Conservation (phyloP, 2,888 invertebrate species). For the Thalpophila matura region DNA sequence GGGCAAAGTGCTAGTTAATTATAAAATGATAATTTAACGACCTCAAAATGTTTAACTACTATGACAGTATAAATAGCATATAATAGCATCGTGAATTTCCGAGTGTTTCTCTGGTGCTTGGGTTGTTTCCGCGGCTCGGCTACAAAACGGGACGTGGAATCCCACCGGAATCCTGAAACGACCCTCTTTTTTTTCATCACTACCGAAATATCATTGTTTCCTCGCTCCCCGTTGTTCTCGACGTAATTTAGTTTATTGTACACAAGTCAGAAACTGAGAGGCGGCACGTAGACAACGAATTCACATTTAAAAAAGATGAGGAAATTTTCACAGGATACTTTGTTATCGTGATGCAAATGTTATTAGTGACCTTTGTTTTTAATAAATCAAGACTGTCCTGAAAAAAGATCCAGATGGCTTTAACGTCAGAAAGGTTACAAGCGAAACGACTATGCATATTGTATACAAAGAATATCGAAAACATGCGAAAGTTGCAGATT, state of each 20-base stretch:
- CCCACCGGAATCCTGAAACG: conserved; percentile 83
- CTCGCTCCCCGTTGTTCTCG: conserved; percentile 78
- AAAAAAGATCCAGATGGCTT: conserved; percentile 17
- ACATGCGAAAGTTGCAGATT: conserved; percentile 6
- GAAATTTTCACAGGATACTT: conserved; percentile 72
- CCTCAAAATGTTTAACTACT: conserved; percentile 59
- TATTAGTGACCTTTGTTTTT: conserved; percentile 37
- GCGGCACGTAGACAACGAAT: conserved; percentile 68
- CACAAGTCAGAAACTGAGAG: conserved; percentile 78
- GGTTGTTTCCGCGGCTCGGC: conserved; percentile 63
- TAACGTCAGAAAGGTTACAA: not conserved
- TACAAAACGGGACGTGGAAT: conserved; percentile 80
- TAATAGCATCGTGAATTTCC: conserved; percentile 74
- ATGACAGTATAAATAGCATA: conserved; percentile 75
- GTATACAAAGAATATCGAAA: conserved; percentile 3
- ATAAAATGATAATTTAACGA: conserved; percentile 27
- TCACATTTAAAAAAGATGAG: conserved; percentile 72
- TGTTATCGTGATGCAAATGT: conserved; percentile 63
- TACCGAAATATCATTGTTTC: conserved; percentile 86
- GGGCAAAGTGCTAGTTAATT: no score
- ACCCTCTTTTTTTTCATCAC: conserved; percentile 86
- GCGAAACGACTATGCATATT: not conserved
- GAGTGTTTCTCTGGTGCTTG: conserved; percentile 78
- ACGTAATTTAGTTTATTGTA: conserved; percentile 86
- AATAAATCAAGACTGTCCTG: conserved; percentile 11